Percentiles rank a stretch among this genome's conserved stretches.
Conservation (phyloP, 2,797 vertebrate species). For the Rhinogobio ventralis region DNA sequence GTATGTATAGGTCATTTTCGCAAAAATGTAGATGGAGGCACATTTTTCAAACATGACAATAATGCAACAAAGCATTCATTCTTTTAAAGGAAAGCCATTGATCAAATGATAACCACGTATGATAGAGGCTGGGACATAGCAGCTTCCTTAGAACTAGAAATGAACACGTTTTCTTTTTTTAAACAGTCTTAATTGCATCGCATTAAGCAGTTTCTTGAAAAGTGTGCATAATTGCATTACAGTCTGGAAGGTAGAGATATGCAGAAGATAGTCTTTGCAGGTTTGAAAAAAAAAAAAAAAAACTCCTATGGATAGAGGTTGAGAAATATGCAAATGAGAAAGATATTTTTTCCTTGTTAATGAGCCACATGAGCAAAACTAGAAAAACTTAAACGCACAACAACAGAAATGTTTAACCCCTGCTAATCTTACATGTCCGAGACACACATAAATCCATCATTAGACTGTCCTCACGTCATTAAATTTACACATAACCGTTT, state of each 20-base stretch:
- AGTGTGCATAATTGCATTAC: conserved; percentile 83
- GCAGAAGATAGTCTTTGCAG: conserved; percentile 59
- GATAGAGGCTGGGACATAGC: background rate
- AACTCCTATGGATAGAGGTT: conserved; percentile 73
- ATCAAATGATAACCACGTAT: conserved; percentile 5
- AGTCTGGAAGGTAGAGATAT: conserved; percentile 83
- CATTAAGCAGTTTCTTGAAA: conserved; percentile 74
- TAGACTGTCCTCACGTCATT: conserved; percentile 3
- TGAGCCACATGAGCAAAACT: conserved; percentile 67
- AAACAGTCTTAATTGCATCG: conserved; percentile 52
- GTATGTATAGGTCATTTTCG: background rate
- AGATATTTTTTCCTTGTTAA: conserved; percentile 78
- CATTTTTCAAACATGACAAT: background rate
- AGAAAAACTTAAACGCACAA: conserved; percentile 59
- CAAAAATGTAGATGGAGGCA: background rate
- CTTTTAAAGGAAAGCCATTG: background rate
- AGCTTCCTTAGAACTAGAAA: conserved; percentile 12
- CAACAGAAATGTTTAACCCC: conserved; percentile 40
- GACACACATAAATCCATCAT: background rate
- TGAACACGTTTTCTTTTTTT: conserved; percentile 37
- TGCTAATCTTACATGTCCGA: conserved; percentile 10
- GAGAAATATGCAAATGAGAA: conserved; percentile 80
- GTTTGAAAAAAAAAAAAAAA: conserved; percentile 59
- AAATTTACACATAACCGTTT: conserved; percentile 45
- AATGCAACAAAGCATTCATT: background rate